Base-by-base conservation (phyloP, 2,113 vertebrate genomes). In the Apaloderma vittatum region DNA sequence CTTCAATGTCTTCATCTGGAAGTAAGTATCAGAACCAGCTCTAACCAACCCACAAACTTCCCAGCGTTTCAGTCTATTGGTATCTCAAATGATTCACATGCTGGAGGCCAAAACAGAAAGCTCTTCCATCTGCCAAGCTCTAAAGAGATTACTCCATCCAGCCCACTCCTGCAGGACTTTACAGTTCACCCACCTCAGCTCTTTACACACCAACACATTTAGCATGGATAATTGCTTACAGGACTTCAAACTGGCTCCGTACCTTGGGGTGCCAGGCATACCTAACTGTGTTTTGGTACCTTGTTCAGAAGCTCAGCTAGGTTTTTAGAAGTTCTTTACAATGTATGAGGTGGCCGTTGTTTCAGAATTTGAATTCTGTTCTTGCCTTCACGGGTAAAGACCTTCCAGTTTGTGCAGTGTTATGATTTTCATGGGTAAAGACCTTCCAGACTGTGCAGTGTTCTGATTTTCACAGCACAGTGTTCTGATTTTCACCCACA, bases 91-190 rank as follows among this genome's bases (percentile, higher is more conserved):
- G 27, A 70, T 46, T 30, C 54, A n/a, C 37, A 5, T 0, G 3
- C 37, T 36, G 10, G 57, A 70, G 29, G 48, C 52, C 59, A 37
- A 71, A 79, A 1, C 40, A 68, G 51, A 73, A 78, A 54, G n/a
- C 32, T 79, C 32, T 23, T 54, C 63, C 18, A 11, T 43, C 51
- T 85, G 34, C 58, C 49, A 61, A 66, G 16, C 15, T 63, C 43
- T 9, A 8, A 4, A 46, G 24, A 45, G 29, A 45, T 0, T 1
- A 13, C 36, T 23, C 32, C 11, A 49, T 15, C 34, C 18, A 40
- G 14, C 26, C 36, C 32, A 4, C 8, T 76, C 74, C 78, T 45
- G 55, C 61, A 76, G 54, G 34, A 18, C n/a, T 21, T 94, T 22
- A 7, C 23, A 15, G 19, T 20, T 65, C 14, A 59, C 27, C 43